Percentiles rank a stretch among this genome's conserved stretches.
Evolutionary conservation across 92 coral and sea anemone genomes (phyloP).

Genomic region (Epizoanthus scotinus): DNA sequence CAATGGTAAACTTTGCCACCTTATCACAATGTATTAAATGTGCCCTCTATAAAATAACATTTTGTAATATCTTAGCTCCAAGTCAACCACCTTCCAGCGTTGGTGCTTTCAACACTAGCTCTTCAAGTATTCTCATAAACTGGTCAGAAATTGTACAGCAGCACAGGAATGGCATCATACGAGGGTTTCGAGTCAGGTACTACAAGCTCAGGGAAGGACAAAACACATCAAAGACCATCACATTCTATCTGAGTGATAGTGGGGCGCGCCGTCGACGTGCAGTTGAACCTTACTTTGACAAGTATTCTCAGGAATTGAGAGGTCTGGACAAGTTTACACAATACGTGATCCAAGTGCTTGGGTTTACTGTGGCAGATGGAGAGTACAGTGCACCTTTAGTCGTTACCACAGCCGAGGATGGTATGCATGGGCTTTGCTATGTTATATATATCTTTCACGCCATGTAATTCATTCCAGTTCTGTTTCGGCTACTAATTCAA

Average conservation of each 20-base stretch:
- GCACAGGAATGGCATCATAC: slow-evolving; percentile 10
- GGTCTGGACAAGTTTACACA: slow-evolving; percentile 61
- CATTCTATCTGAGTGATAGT: neutral
- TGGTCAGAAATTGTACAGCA: slow-evolving; percentile 16
- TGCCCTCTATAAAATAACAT: neutral
- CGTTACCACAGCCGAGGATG: slow-evolving; percentile 72
- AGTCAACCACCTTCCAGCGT: slow-evolving; percentile 22
- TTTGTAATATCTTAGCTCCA: slow-evolving; percentile 1
- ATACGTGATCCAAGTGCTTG: slow-evolving; percentile 56
- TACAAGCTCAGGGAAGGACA: slow-evolving; percentile 14
- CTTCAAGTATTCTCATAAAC: slow-evolving; percentile 15
- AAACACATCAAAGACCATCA: slow-evolving; percentile 2
- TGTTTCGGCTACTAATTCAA: too few relatives aligned
- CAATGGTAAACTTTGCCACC: too few relatives aligned
- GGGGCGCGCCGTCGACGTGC: slow-evolving; percentile 9
- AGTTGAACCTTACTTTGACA: slow-evolving; percentile 7
- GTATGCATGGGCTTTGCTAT: slow-evolving; percentile 34
- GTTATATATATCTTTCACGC: too few relatives aligned
- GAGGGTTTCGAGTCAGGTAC: slow-evolving; percentile 27
- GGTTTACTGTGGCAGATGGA: slow-evolving; percentile 59
- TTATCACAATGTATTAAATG: too few relatives aligned
- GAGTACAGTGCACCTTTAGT: slow-evolving; percentile 49
- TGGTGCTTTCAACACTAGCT: slow-evolving; percentile 7
- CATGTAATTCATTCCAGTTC: neutral
- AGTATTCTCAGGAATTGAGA: slow-evolving; percentile 19